phyloP scores from a whole-genome alignment of 2,113 vertebrate genomes.

The Pardalotus punctatus region DNA sequence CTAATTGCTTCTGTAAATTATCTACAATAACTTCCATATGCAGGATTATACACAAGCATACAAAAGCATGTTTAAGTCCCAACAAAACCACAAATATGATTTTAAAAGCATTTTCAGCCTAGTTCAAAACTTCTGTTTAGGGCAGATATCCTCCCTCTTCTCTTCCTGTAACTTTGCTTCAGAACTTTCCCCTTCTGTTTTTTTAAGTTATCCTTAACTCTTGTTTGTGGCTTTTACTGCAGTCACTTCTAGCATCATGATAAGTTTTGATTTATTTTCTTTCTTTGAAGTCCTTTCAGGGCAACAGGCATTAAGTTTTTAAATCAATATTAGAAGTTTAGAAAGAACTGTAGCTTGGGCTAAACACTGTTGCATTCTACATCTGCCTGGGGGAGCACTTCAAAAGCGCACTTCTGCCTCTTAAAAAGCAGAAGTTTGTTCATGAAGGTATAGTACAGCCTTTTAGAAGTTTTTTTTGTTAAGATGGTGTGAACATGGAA shows the following conservation, averaged over 20 bases:
- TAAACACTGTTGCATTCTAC: conserved; percentile 58
- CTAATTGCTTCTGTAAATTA: not conserved
- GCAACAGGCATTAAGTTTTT: conserved; percentile 66
- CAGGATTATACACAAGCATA: not conserved
- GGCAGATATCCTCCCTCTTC: not conserved
- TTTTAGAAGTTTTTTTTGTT: conserved; percentile 35
- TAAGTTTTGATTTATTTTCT: conserved; percentile 56
- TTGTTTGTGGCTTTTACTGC: conserved; percentile 40
- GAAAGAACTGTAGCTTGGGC: conserved; percentile 56
- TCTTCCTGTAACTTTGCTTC: not conserved
- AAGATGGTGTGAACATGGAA: conserved; percentile 2
- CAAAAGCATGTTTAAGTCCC: not conserved
- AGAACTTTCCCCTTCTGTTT: not conserved
- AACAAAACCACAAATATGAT: not conserved
- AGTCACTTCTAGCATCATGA: conserved; percentile 53
- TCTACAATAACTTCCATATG: not conserved
- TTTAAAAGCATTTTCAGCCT: not conserved
- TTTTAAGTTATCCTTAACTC: conserved; percentile 18
- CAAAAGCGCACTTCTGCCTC: conserved; percentile 61
- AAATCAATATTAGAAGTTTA: conserved; percentile 69
- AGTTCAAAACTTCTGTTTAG: not conserved
- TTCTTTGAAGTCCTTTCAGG: conserved; percentile 71
- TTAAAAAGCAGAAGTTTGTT: conserved; percentile 66
- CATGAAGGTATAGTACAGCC: conserved; percentile 31
- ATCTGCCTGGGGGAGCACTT: conserved; percentile 65